Evolutionary conservation across 2,888 invertebrate genomes (phyloP), one percentile per base, ranked within the genome.

Genomic region (Horisme vitalbata): DNA sequence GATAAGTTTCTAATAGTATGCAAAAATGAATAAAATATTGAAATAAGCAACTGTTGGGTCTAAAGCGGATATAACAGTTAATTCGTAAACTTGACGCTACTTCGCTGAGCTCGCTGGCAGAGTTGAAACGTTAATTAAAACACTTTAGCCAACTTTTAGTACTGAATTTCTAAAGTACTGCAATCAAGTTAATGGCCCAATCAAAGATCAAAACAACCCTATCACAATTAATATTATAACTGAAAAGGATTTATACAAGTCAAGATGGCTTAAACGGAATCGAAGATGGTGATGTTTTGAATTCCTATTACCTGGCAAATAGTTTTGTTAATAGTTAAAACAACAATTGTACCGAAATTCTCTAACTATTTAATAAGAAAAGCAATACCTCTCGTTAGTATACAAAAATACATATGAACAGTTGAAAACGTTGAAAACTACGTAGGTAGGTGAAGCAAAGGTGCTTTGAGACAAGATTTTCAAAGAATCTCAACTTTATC

Each of bases 81-180:
- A 84, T 84, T 84, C 82, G 82, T 80, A 84, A 87, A 86, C 82
- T 86, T 83, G 77, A 79, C 79, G 80, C 69, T 76, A 78, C 78
- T 79, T 68, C 71, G 71, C 41, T 35, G 18, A 36, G 41, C 74
- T 75, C 73, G 71, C 77, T 71, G 75, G 76, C 75, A 68, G 78
- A 86, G 79, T 81, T 81, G 77, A 79, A 81, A 83, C 81, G 83
- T 85, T 87, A 85, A 87, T 87, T 86, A 84, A 87, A 88, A 83
- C 87, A 83, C 82, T 87, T 86, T 78, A 69, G 73, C 62, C 68
- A 86, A 86, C 83, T 87, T 86, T 86, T 77, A 83, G 79, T 83
- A 83, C 83, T 79, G 82, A 84, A 82, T 82, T 86, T 80, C 83
- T 76, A 75, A 85, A 86, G 85, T 82, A 82, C 79, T 71, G 85